Evolutionary conservation across 2,797 vertebrate genomes (phyloP).

Genomic region (Girardinus metallicus): DNA sequence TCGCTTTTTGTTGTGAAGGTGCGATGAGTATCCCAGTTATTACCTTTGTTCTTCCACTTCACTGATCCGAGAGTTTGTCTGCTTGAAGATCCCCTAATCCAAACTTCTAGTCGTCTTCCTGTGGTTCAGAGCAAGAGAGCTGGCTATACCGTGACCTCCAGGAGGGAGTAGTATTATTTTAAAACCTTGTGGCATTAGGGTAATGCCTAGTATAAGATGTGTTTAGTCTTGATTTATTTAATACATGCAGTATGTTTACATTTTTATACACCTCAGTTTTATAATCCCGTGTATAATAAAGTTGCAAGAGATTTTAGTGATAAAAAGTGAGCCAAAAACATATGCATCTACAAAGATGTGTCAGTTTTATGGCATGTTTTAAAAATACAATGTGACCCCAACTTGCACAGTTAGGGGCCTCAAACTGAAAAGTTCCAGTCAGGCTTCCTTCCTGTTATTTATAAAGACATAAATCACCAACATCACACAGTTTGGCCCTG

Average conservation of each 20-base stretch:
- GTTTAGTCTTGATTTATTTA: constrained; percentile 1
- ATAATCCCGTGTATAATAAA: not conserved
- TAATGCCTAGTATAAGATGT: not conserved
- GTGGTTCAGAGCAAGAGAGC: constrained; percentile 20
- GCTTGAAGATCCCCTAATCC: constrained; percentile 51
- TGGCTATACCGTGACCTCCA: constrained; percentile 43
- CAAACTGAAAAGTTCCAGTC: constrained; percentile 39
- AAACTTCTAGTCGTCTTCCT: constrained; percentile 46
- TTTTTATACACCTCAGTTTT: not conserved
- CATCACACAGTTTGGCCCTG: constrained; percentile 44
- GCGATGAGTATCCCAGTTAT: constrained; percentile 57
- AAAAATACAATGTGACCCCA: constrained; percentile 4
- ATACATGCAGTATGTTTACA: not conserved
- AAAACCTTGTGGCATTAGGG: not conserved
- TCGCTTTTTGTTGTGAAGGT: constrained; percentile 44
- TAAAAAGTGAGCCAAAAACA: not conserved
- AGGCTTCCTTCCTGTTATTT: constrained; percentile 70
- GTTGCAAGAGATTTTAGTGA: not conserved
- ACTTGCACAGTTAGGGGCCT: constrained; percentile 4
- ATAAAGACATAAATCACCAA: constrained; percentile 64
- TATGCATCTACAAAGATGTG: constrained; percentile 12
- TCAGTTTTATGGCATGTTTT: constrained; percentile 28
- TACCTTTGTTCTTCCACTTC: constrained; percentile 42
- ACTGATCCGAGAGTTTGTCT: constrained; percentile 54
- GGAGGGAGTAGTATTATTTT: constrained; percentile 1